Base-by-base conservation (phyloP, 2,113 vertebrate genomes). In the Sarotherodon lohbergeri region DNA sequence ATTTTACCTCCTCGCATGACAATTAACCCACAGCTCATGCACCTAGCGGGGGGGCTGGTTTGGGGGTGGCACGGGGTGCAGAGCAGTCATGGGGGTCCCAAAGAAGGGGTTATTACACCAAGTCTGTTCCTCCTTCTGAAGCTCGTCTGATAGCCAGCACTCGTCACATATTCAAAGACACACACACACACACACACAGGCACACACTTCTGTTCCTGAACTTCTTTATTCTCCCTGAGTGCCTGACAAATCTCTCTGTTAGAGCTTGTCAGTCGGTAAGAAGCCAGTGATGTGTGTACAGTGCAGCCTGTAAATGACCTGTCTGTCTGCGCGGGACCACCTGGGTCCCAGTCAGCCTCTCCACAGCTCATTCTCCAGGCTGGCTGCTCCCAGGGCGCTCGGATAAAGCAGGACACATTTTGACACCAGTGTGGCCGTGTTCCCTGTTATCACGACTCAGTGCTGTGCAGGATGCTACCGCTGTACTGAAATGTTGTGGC, bases 1-100 rank as follows among this genome's bases (percentile, higher is more conserved):
- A 97, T 97, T 98, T 97, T 97, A 97, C 97, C 96, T 94, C 97
- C 90, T 97, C 97, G 98, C 97, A 97, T 97, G 98, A 97, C 98
- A 98, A 99, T 99, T 99, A 99, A 98, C 98, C 98, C 97, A 24
- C 54, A 90, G 94, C 95, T 91, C 90, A 89, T 83, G 81, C 80
- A 88, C 90, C 24, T 80, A 93, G 95, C 86, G 59, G 95, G 95
- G 93, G 93, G 94, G 90, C 81, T 81, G 80, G 82, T 95, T 90
- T 89, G 56, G 90, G 88, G 91, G 89, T 87, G 56, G 54, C 55
- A 85, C 59, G 56, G 92, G 90, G 91, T 89, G 93, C 88, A 89
- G 83, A 81, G 71, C 84, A 92, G 90, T 91, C 80, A 52, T 52
- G 87, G 93, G 87, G 94, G 94, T 89, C 92, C 91, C 86, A 66